Conservation (phyloP, 2,888 invertebrate species). For the Noctua fimbriata region DNA sequence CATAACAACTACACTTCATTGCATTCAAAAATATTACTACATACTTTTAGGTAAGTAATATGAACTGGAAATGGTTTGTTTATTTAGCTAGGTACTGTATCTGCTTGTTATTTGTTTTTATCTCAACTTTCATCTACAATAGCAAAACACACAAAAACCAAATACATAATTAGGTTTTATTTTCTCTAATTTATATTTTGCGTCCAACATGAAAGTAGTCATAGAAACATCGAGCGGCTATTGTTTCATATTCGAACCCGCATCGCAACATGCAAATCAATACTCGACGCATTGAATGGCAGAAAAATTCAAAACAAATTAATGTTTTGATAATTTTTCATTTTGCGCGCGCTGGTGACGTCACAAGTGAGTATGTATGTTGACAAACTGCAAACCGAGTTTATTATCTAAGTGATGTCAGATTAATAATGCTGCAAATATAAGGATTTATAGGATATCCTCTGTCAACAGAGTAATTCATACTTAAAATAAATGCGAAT, state of each 20-base stretch:
- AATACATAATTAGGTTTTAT: background rate
- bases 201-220: background rate
- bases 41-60: background rate
- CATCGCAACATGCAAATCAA: slow-evolving; percentile 15
- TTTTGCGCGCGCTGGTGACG: background rate
- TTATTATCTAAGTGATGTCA: background rate
- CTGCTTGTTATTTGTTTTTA: background rate
- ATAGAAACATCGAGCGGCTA: background rate
- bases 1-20: slow-evolving; percentile 1
- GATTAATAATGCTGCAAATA: background rate
- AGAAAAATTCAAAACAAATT: slow-evolving; percentile 29
- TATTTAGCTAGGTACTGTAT: background rate
- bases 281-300: background rate
- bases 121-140: background rate
- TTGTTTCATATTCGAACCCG: slow-evolving; percentile 12
- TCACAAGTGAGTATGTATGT: background rate
- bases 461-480: background rate
- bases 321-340: slow-evolving; percentile 25
- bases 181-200: background rate
- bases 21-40: background rate
- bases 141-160: background rate
- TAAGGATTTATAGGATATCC: background rate
- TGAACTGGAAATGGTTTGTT: background rate
- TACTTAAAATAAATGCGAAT: background rate
- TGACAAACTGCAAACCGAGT: background rate